Percentiles rank a stretch among this genome's conserved stretches.
Evolutionary conservation across 1,140 invertebrate genomes (phyloP).

Genomic region (Drosophila burlai): DNA sequence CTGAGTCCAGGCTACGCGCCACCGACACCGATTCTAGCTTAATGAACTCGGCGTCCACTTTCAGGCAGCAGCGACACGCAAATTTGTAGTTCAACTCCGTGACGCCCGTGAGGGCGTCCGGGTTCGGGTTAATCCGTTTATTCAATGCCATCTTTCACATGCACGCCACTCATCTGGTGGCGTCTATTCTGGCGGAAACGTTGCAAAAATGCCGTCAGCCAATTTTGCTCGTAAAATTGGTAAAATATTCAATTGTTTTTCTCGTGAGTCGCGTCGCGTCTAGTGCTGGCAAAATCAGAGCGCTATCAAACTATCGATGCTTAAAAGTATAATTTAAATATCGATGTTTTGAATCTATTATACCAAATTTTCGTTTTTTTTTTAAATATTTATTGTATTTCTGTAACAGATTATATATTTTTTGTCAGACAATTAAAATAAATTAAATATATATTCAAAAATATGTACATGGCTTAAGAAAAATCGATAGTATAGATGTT

Average conservation of each 20-base stretch:
- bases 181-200: neutral
- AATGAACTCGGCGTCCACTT: slow-evolving; percentile 65
- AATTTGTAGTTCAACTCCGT: slow-evolving; percentile 60
- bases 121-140: slow-evolving; percentile 40
- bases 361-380: no score
- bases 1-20: slow-evolving; percentile 28
- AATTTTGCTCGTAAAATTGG: neutral
- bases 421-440: no score
- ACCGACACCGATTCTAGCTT: slow-evolving; percentile 62
- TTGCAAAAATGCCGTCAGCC: slow-evolving; percentile 5
- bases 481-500: no score
- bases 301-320: no score
- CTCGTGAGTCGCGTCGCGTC: slow-evolving; percentile 14
- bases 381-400: no score
- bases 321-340: no score
- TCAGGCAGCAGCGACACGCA: slow-evolving; percentile 77
- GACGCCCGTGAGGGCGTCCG: slow-evolving; percentile 16
- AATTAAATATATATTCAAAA: no score
- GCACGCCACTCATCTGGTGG: slow-evolving; percentile 21
- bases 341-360: no score
- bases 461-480: no score
- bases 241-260: slow-evolving; percentile 14
- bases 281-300: no score
- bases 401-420: no score
- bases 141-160: slow-evolving; percentile 51